Evolutionary conservation across 2,888 invertebrate genomes (phyloP).

Genomic region (Noctua fimbriata): DNA sequence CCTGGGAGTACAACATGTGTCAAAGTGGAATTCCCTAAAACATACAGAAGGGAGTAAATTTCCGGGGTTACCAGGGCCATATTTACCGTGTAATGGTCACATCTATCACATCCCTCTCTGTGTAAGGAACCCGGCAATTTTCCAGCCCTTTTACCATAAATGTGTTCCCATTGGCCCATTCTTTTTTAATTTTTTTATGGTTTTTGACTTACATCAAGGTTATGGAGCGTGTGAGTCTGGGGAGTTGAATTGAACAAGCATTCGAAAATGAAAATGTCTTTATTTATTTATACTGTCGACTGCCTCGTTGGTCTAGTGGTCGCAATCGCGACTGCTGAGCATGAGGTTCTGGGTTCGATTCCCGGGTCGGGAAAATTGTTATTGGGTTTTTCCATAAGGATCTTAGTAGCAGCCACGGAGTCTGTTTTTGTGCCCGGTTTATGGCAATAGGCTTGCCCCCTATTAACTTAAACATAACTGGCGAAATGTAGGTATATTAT

Average conservation of each 20-base stretch:
- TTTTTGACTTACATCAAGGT: constrained; percentile 14
- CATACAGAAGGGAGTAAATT: constrained; percentile 56
- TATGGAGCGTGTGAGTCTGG: not conserved
- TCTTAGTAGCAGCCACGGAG: too few species aligned
- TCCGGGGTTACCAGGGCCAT: constrained; percentile 47
- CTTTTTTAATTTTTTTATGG: constrained; percentile 41
- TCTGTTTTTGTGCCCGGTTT: too few species aligned
- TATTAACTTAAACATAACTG: too few species aligned
- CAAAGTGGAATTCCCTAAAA: constrained; percentile 51
- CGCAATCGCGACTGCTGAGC: too few species aligned
- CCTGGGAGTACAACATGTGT: constrained; percentile 33
- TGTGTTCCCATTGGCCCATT: constrained; percentile 38
- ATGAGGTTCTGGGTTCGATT: too few species aligned
- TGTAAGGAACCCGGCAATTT: constrained; percentile 52
- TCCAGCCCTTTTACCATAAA: constrained; percentile 49
- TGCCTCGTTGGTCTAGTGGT: too few species aligned
- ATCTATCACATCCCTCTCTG: constrained; percentile 62
- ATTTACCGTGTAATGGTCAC: constrained; percentile 65
- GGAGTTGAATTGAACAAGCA: not conserved
- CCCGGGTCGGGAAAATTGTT: too few species aligned
- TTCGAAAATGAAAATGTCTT: not conserved
- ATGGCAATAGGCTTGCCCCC: too few species aligned
- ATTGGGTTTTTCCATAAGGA: too few species aligned
- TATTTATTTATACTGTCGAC: too few species aligned
- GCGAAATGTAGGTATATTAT: too few species aligned